phyloP scores from a whole-genome alignment of 2,113 vertebrate genomes.

The Leucopternis melanops region DNA sequence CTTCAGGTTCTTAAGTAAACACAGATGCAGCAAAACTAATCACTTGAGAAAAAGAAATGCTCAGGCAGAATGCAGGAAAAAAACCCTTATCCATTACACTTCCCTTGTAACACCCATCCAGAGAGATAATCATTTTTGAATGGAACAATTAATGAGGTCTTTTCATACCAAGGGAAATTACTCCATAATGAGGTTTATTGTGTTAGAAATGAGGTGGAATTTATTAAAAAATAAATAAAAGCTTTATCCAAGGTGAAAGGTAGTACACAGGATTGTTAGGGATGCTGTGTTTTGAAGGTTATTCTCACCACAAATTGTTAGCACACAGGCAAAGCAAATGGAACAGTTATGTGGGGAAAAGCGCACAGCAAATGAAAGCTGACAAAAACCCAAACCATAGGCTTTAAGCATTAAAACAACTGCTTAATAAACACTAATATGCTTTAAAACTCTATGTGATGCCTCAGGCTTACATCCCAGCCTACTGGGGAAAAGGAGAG shows the following conservation, averaged over 20 bases:
- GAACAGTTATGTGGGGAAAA: not conserved
- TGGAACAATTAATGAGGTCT: constrained; percentile 17
- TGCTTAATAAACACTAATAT: not conserved
- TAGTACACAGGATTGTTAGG: not conserved
- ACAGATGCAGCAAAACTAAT: constrained; percentile 68
- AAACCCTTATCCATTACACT: not conserved
- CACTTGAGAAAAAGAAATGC: constrained; percentile 23
- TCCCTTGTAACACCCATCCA: not conserved
- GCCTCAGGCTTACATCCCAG: not conserved
- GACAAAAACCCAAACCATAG: not conserved
- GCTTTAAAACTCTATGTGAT: not conserved
- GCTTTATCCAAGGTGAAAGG: not conserved
- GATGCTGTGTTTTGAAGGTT: not conserved
- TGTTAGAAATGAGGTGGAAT: not conserved
- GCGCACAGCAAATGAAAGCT: not conserved
- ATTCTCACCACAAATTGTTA: not conserved
- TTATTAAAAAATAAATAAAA: not conserved
- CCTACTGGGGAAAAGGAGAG: not conserved
- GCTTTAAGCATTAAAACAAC: not conserved
- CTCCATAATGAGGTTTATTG: not conserved
- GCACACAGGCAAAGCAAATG: not conserved
- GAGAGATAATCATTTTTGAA: constrained; percentile 6
- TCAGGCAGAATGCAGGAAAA: not conserved
- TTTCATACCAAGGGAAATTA: not conserved
- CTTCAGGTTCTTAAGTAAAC: constrained; percentile 71